These are phyloP conservation scores for Myrmophylax atrothorax DNA, from an alignment of 2,113 vertebrate genomes.

Conservation along the genomic window DNA sequence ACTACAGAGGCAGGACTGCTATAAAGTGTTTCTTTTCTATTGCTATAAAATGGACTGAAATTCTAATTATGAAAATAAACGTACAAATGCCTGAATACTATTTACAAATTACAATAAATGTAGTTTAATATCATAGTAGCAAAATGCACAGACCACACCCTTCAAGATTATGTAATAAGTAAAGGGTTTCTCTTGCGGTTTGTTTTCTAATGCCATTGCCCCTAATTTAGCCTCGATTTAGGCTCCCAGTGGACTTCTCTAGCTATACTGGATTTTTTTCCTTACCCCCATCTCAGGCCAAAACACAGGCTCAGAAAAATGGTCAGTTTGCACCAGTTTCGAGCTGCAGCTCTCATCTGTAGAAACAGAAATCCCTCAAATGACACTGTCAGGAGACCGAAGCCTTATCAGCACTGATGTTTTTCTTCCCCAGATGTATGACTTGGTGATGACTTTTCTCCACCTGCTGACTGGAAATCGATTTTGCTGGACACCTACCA, in stretches of 20 bases:
- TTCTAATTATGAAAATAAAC: background rate
- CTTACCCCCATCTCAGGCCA: background rate
- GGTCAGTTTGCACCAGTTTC: background rate
- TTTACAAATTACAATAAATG: background rate
- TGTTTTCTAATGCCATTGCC: background rate
- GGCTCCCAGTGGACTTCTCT: background rate
- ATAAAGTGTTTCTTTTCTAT: background rate
- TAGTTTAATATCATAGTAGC: background rate
- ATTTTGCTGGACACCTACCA: background rate
- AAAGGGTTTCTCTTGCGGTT: background rate
- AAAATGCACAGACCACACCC: background rate
- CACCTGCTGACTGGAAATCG: background rate
- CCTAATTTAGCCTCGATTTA: background rate
- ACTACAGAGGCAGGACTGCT: background rate
- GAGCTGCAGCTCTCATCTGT: background rate
- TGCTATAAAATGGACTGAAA: background rate
- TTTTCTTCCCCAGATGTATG: background rate
- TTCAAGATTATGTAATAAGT: background rate
- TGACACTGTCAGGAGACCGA: background rate
- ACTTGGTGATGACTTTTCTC: background rate
- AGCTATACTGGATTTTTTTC: background rate
- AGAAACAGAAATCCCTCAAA: conserved; percentile 5
- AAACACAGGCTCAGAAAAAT: background rate
- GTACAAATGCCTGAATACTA: background rate
- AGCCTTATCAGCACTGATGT: accelerated